Percentiles rank a stretch among this genome's conserved stretches.
Evolutionary conservation across 2,113 vertebrate genomes (phyloP).

Genomic region (Scophthalmus maximus): DNA sequence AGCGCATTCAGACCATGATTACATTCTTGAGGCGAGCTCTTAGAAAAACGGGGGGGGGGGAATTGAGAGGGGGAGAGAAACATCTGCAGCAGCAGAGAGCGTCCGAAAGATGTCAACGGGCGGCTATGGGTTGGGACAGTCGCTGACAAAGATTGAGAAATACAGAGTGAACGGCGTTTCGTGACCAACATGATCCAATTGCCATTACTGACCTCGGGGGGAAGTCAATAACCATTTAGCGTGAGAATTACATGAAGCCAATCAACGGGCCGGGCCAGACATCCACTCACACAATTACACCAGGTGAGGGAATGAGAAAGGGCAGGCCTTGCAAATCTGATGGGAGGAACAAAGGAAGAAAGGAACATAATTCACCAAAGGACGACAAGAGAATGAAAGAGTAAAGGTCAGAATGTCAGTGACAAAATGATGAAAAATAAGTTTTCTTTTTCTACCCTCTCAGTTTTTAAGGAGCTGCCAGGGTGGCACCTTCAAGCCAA

Average conservation of each 20-base stretch:
- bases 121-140: neutral
- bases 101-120: too few species aligned
- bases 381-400: neutral
- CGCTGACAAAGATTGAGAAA: constrained; percentile 12
- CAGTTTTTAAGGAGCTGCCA: constrained; percentile 5
- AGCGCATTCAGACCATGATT: constrained; percentile 24
- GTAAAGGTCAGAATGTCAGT: neutral
- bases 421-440: neutral
- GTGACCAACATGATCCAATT: constrained; percentile 49
- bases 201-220: constrained; percentile 43
- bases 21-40: neutral
- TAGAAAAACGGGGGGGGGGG: neutral
- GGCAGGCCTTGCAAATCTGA: neutral
- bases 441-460: neutral
- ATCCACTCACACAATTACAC: constrained; percentile 25
- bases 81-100: neutral
- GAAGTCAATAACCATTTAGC: constrained; percentile 59
- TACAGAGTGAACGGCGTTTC: constrained; percentile 14
- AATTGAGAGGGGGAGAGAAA: neutral
- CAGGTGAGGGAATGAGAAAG: constrained; percentile 4
- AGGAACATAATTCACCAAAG: neutral
- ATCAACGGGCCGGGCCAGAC: constrained; percentile 18
- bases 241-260: constrained; percentile 52
- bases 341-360: neutral
- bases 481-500: constrained; percentile 5